These are phyloP conservation scores for Polydrusus tereticollis DNA, from an alignment of 2,888 invertebrate genomes.

Conservation along the genomic window DNA sequence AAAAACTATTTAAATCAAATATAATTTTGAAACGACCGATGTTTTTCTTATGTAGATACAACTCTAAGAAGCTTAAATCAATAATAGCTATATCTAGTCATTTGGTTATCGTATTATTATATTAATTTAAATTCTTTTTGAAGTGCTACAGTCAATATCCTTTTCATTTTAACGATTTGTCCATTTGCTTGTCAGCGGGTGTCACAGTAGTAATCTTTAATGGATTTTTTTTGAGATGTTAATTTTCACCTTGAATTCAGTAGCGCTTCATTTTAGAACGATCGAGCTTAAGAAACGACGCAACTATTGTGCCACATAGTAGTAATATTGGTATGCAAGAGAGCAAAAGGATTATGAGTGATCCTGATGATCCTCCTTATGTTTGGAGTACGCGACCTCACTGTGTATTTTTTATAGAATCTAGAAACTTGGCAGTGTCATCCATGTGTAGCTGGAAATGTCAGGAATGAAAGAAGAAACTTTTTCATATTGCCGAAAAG, in stretches of 20 bases:
- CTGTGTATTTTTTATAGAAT: no score
- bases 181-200: slow-evolving; percentile 19
- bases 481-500: no score
- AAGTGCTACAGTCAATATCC: slow-evolving; percentile 12
- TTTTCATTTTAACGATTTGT: slow-evolving; percentile 16
- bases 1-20: neutral
- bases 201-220: slow-evolving; percentile 14
- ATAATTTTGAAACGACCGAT: neutral
- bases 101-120: slow-evolving; percentile 10
- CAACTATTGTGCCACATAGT: no score
- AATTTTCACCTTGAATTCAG: slow-evolving; percentile 6
- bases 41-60: neutral
- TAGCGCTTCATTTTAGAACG: neutral
- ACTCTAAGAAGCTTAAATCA: slow-evolving; percentile 12
- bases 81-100: slow-evolving; percentile 11
- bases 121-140: slow-evolving; percentile 15
- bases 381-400: no score
- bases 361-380: no score
- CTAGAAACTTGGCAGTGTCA: no score
- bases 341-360: no score
- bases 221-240: slow-evolving; percentile 21
- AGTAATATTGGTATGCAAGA: no score
- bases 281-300: neutral
- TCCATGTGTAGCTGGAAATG: no score
- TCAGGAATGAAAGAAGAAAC: no score